Conservation (phyloP, 1,140 invertebrate species). For the Asbolus verrucosus region DNA sequence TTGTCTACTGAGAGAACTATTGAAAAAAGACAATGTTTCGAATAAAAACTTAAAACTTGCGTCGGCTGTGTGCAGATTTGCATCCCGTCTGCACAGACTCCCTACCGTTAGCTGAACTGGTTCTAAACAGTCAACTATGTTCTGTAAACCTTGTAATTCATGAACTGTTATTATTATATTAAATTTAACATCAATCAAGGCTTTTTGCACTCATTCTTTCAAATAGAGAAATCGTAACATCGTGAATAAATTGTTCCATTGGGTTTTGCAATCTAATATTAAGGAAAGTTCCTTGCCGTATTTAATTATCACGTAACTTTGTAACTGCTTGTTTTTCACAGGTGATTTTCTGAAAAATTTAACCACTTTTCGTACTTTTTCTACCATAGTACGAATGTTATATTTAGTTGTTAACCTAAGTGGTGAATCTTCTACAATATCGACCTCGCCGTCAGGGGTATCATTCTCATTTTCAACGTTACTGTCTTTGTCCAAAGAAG, state of each 20-base stretch:
- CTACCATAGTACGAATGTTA: neutral
- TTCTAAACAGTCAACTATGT: conserved; percentile 17
- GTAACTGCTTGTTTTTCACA: conserved; percentile 46
- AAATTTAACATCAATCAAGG: conserved; percentile 49
- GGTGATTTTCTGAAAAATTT: neutral
- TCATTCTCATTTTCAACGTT: conserved; percentile 45
- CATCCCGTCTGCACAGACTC: conserved; percentile 18
- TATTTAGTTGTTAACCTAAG: neutral
- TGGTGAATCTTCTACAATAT: conserved; percentile 45
- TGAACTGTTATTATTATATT: conserved; percentile 4
- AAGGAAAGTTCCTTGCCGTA: conserved; percentile 44
- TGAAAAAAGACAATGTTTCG: no score
- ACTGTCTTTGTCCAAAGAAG: conserved; percentile 46
- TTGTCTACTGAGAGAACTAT: no score
- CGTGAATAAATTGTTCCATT: conserved; percentile 49
- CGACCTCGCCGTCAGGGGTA: no score
- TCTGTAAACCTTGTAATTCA: no score
- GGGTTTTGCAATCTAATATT: conserved; percentile 44
- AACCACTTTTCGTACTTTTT: neutral
- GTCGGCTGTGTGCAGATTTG: conserved; percentile 35
- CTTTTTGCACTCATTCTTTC: conserved; percentile 45
- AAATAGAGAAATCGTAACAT: conserved; percentile 48
- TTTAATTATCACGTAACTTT: conserved; percentile 50
- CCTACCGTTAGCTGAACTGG: conserved; percentile 40
- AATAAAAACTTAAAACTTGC: conserved; percentile 31